Evolutionary conservation across 1,140 invertebrate species (phyloP), one percentile per base, ranked within the genome.

Genomic region (Andricus grossulariae): DNA sequence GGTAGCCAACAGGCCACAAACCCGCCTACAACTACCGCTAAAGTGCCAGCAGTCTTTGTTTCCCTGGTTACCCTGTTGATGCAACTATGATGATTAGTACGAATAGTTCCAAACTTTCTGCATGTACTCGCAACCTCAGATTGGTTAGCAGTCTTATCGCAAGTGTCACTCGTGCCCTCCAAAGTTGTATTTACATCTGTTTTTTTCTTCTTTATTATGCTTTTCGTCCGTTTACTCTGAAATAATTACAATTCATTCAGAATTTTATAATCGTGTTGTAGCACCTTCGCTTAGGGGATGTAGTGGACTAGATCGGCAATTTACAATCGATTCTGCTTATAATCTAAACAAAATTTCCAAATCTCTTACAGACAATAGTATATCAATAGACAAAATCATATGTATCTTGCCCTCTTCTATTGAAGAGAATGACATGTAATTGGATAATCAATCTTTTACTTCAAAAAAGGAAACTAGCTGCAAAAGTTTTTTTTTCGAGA

Each of bases 1-100:
- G 97, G 97, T 25, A 98, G 91, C 97, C 97, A 99, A 89, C 97
- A 99, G 74, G 96, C 93, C 16, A 98, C 96, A 91, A 99, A 99
- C 1, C 96, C 96, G 7, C 97, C 97, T 0, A 98, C 97, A 73
- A 99, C 98, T 71, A 98, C 97, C 3, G 96, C 97, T 49, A 98
- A 91, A 0, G 97, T 99, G 91, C 98, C 98, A 0, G 97, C 97
- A 0, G 97, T 97, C 92, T 98, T 98, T 0, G 96, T 97, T 89
- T 99, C 97, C 94, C 97, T 97, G 0, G 95, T 21, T 45, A 88
- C 84, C 79, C 86, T 82, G 76, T 86, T 80, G 85, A 91, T 84
- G 79, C 88, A 82, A 83, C 88, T 83, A 79, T 86, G 81, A 76
- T 89, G 84, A 82, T 85, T 82, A 18, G 82, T 74, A 12, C 85